phyloP scores from a whole-genome alignment of 2,797 vertebrate species.

The Emys orbicularis region DNA sequence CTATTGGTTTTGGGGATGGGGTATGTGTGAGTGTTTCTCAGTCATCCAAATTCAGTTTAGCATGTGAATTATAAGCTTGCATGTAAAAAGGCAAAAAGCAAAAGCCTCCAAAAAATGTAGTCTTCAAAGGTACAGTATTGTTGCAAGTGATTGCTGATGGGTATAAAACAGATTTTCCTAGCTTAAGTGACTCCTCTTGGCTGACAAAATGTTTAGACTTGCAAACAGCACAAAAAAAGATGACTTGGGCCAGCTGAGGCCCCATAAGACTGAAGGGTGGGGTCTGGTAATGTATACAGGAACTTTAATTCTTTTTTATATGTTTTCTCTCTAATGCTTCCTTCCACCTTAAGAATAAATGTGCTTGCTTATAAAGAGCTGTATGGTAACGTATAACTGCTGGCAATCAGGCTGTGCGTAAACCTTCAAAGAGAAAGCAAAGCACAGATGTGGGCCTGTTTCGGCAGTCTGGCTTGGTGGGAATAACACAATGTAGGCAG shows the following conservation, averaged over 20 bases:
- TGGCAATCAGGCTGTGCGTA: neutral
- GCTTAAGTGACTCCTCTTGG: neutral
- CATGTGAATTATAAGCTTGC: neutral
- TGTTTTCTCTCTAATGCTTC: neutral
- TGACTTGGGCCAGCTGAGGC: neutral
- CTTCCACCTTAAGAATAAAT: neutral
- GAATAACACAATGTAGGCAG: neutral
- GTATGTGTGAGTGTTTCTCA: constrained; percentile 19
- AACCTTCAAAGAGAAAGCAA: neutral
- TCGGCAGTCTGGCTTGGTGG: neutral
- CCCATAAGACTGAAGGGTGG: neutral
- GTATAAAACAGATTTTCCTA: neutral
- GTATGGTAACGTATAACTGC: neutral
- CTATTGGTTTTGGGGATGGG: neutral
- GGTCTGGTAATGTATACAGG: neutral
- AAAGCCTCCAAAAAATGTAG: neutral
- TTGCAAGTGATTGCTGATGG: rapidly evolving
- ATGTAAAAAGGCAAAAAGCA: neutral
- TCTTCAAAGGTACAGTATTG: neutral
- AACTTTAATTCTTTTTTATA: neutral
- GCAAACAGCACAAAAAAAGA: neutral
- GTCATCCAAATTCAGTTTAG: neutral
- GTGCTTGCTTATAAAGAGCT: no score
- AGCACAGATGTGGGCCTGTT: neutral
- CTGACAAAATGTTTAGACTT: neutral